phyloP scores from a whole-genome alignment of 2,797 vertebrate genomes.

The Liparis tanakae region DNA sequence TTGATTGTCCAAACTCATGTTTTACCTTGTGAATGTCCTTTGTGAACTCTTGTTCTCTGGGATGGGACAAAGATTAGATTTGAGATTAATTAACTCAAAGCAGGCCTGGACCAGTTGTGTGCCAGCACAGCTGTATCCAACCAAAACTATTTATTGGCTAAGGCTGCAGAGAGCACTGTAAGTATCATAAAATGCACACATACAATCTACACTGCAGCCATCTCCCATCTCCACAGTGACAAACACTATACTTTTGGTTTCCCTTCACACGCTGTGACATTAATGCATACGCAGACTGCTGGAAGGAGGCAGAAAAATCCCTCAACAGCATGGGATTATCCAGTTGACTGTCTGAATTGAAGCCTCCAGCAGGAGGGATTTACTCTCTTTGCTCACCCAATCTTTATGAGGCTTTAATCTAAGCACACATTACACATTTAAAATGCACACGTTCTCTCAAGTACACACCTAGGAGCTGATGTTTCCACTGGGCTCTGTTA shows the following conservation, averaged over 20 bases:
- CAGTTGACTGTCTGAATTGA: constrained; percentile 62
- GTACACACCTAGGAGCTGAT: constrained; percentile 15
- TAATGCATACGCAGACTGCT: constrained; percentile 36
- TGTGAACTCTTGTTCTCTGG: constrained; percentile 33
- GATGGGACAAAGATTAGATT: constrained; percentile 24
- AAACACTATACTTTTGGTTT: constrained; percentile 29
- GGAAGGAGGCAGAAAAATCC: constrained; percentile 60
- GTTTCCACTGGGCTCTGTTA: constrained; percentile 19
- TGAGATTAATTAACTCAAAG: constrained; percentile 49
- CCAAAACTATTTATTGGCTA: neutral
- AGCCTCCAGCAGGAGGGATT: constrained; percentile 69
- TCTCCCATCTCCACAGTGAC: constrained; percentile 14
- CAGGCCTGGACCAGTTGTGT: constrained; percentile 23
- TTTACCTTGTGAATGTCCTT: neutral
- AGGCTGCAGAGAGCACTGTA: constrained; percentile 25
- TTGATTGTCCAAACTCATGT: neutral
- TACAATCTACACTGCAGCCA: constrained; percentile 10
- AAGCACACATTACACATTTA: constrained; percentile 31
- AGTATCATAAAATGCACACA: constrained; percentile 25
- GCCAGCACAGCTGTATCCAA: neutral
- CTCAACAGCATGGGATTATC: constrained; percentile 67
- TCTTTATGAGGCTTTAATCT: constrained; percentile 64
- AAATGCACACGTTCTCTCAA: constrained; percentile 21
- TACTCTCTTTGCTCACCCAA: constrained; percentile 55
- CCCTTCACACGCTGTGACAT: constrained; percentile 35